Evolutionary conservation across 1,140 invertebrate species (phyloP).

Genomic region (Pollicipes pollicipes): DNA sequence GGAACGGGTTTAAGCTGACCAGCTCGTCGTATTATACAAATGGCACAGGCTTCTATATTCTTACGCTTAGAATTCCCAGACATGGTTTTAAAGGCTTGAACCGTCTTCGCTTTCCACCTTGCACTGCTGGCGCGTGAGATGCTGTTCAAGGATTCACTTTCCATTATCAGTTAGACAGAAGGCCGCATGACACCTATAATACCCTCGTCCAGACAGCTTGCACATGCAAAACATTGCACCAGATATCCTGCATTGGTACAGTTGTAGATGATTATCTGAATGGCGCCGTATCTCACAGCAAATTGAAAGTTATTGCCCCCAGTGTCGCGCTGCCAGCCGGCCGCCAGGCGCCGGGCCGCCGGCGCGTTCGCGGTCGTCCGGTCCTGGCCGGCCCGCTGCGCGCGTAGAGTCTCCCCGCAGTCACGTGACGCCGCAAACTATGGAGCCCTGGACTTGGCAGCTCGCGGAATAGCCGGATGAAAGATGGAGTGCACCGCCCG

Average conservation of each 20-base stretch:
- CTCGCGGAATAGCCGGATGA: background rate
- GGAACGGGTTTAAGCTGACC: no score
- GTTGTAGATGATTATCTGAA: background rate
- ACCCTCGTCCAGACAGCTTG: no score
- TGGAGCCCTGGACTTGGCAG: background rate
- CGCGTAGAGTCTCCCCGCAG: background rate
- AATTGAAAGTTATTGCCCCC: background rate
- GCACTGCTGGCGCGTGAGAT: no score
- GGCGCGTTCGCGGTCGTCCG: background rate
- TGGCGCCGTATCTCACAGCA: background rate
- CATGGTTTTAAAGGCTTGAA: no score
- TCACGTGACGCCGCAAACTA: background rate
- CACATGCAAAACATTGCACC: background rate
- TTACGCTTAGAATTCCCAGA: no score
- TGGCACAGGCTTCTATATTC: no score
- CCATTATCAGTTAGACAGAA: no score
- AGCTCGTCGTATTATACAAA: no score
- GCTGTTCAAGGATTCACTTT: no score
- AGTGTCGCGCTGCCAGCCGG: background rate
- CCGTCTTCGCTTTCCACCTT: no score
- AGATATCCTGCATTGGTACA: background rate
- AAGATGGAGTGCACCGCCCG: background rate
- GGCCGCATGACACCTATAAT: no score
- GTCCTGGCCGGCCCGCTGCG: background rate
- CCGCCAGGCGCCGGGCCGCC: no score